Conservation (phyloP, 2,888 invertebrate genomes). For the Dicranocentrus wangi region DNA sequence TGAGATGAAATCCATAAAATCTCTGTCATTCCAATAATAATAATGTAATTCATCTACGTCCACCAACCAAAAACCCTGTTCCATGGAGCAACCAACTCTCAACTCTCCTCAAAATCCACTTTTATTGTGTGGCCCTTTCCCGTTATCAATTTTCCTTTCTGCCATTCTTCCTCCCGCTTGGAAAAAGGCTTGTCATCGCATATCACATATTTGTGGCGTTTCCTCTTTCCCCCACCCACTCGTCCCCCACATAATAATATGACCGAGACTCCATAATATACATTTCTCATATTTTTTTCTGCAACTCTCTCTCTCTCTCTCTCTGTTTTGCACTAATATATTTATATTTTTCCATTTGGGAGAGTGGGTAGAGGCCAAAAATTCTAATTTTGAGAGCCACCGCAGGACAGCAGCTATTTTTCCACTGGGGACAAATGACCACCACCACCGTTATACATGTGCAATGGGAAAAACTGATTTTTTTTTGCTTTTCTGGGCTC, state of each 20-base stretch:
- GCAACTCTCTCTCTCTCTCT: constrained; percentile 15
- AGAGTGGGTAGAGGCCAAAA: neutral
- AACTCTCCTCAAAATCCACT: too few species aligned
- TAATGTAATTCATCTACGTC: constrained; percentile 52
- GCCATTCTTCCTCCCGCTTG: too few species aligned
- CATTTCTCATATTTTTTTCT: constrained; percentile 20
- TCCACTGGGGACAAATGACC: too few species aligned
- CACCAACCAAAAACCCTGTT: too few species aligned
- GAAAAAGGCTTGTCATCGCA: too few species aligned
- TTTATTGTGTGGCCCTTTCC: too few species aligned
- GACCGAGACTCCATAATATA: neutral
- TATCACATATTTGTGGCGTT: too few species aligned
- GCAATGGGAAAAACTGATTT: constrained; percentile 1
- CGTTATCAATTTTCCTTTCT: too few species aligned
- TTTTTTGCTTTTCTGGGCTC: constrained; percentile 6
- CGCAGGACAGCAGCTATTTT: too few species aligned
- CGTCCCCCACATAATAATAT: neutral
- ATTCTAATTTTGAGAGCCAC: neutral
- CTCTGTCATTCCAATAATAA: constrained; percentile 42
- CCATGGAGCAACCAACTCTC: too few species aligned
- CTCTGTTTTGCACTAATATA: constrained; percentile 11
- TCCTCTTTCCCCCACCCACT: too few species aligned
- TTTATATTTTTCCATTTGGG: neutral
- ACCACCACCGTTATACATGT: too few species aligned
- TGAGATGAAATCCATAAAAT: constrained; percentile 44